Base-by-base conservation (phyloP, 1,140 invertebrate genomes). In the Ctenoplectra terminalis region DNA sequence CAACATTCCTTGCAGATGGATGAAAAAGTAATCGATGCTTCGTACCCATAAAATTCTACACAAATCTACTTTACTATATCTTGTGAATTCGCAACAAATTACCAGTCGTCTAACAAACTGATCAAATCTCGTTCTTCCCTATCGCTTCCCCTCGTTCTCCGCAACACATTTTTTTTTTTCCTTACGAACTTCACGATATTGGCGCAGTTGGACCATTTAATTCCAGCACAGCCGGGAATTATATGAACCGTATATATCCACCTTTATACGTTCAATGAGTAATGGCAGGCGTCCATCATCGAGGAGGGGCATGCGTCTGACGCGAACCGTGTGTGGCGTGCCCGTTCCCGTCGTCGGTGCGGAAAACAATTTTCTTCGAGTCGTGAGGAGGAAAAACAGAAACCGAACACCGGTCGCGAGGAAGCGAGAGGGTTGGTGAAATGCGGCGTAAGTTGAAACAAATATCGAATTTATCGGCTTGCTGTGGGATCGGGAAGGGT, bases 381-480 rank as follows among this genome's bases (percentile, higher is more conserved):
- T 46, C 23, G 77, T 20, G 69, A 73, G 46, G 46, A 9, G n/a
- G 67, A 61, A 26, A 40, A 72, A 72, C 67, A 52, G 76, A 52
- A 46, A 61, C 34, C 29, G 11, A 6, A 0, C 29, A 56, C 29
- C 9, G 46, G 37, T 1, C 52, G 31, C 50, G 52, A 23, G 40
- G 56, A 9, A 15, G 15, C 52, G 4, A 69, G 31, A 70, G 58
- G 63, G 2, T 54, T 26, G 20, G 23, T 37, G 89, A 90, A 90
- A 90, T 88, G 85, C 83, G 78, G 72, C 84, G 83, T 90, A 91
- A 91, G 90, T 91, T 91, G 88, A 91, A 91, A 91, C 90, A 91
- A 87, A 91, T 91, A 91, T 91, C 90, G 88, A 90, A 91, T 90
- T 91, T 91, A 91, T 91, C 85, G 90, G 81, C 40, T 54, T 43